Percentiles rank a stretch among this genome's conserved stretches.
phyloP scores from a whole-genome alignment of 2,797 vertebrate species.

The Cheirogaleus major region DNA sequence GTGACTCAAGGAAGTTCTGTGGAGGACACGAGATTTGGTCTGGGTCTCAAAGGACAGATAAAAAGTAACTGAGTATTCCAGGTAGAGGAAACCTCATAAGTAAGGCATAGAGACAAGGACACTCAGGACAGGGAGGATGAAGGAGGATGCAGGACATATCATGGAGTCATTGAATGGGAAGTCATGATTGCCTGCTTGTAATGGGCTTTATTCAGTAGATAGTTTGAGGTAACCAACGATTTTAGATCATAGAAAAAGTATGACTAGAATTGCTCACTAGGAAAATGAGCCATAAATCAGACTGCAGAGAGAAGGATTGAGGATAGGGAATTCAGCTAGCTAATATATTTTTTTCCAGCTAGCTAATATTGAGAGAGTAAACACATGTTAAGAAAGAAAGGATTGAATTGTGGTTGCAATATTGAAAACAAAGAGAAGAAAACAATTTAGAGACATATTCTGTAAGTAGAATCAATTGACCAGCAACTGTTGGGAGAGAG shows the following conservation, averaged over 20 bases:
- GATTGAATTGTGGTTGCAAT: not conserved
- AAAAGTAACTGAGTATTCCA: not conserved
- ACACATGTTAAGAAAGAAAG: not conserved
- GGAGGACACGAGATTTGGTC: not conserved
- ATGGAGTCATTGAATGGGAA: not conserved
- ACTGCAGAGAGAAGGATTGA: not conserved
- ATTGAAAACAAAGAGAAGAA: not conserved
- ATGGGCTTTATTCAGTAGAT: not conserved
- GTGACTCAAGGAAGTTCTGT: not conserved
- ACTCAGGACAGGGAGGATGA: not conserved
- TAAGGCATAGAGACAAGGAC: not conserved
- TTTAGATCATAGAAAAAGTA: not conserved
- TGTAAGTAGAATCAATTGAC: not conserved
- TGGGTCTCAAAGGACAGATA: conserved; percentile 6
- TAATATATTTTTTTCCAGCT: not conserved
- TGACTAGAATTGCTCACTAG: not conserved
- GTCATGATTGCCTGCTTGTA: not conserved
- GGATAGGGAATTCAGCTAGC: not conserved
- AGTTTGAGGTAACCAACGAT: not conserved
- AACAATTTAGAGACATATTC: not conserved
- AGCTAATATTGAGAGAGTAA: not conserved
- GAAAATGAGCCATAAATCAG: not conserved
- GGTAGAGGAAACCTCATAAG: not conserved
- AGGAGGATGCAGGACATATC: not conserved
- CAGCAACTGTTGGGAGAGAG: not conserved